phyloP scores from a whole-genome alignment of 2,888 invertebrate genomes.

The Athalia circularis region DNA sequence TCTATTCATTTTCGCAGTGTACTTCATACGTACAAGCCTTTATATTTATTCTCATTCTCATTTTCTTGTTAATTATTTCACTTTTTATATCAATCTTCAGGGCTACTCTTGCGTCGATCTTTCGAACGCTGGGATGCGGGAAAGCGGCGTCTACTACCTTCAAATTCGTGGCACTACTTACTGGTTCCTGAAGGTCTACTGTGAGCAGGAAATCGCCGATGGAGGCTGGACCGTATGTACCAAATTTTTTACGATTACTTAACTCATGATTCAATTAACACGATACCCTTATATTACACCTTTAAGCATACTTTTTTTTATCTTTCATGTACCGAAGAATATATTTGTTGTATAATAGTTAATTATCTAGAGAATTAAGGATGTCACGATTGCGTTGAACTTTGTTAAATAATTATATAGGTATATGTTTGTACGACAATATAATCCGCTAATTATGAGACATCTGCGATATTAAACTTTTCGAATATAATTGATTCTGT shows the following conservation, averaged over 20 bases:
- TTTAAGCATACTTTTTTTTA: not conserved
- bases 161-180: slow-evolving; percentile 94
- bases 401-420: too few relatives aligned
- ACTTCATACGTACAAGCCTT: too few relatives aligned
- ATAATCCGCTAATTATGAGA: not conserved
- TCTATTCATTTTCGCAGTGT: too few relatives aligned
- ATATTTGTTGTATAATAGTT: too few relatives aligned
- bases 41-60: not conserved
- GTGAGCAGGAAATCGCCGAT: slow-evolving; percentile 91
- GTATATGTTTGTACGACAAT: not conserved
- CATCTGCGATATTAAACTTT: not conserved
- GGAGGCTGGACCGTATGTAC: slow-evolving; percentile 94
- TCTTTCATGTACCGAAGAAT: not conserved
- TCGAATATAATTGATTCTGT: slow-evolving; percentile 20
- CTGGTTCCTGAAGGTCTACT: slow-evolving; percentile 94
- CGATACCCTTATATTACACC: not conserved
- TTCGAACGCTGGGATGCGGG: slow-evolving; percentile 88
- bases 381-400: too few relatives aligned
- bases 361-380: too few relatives aligned
- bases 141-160: slow-evolving; percentile 91
- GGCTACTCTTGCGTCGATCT: slow-evolving; percentile 93
- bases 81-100: slow-evolving; percentile 72
- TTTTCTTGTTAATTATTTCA: not conserved
- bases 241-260: not conserved
- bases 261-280: too few relatives aligned